Conservation (phyloP, 2,888 invertebrate species). For the Dioctria linearis region DNA sequence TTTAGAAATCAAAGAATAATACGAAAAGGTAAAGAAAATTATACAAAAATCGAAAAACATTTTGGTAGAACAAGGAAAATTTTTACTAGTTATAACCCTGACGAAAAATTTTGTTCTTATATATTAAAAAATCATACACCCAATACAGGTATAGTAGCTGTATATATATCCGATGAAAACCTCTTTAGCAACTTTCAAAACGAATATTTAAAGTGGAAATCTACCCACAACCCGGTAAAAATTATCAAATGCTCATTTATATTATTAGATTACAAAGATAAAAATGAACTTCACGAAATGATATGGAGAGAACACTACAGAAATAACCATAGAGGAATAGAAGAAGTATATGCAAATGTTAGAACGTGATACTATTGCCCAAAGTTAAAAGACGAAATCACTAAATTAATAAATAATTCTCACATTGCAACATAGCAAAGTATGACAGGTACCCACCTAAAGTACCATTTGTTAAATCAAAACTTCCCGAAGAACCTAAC, state of each 20-base stretch:
- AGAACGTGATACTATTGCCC: not conserved
- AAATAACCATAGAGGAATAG: conserved; percentile 24
- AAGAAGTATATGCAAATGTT: conserved; percentile 18
- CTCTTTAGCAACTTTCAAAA: not conserved
- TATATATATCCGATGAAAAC: not conserved
- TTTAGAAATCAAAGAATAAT: conserved; percentile 1
- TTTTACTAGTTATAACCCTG: not conserved
- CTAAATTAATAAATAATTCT: not conserved
- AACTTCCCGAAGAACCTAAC: too few relatives aligned
- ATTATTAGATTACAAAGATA: not conserved
- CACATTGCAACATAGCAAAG: too few relatives aligned
- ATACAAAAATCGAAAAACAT: not conserved
- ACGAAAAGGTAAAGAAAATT: not conserved
- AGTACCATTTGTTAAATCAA: too few relatives aligned
- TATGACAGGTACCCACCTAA: too few relatives aligned
- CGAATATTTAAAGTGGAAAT: not conserved
- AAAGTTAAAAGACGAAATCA: conserved; percentile 9
- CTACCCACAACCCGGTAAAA: not conserved
- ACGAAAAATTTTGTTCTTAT: not conserved
- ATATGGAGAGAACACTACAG: conserved; percentile 14
- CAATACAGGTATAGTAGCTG: conserved; percentile 6
- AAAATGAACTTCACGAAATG: not conserved
- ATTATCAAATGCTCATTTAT: not conserved
- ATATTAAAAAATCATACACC: conserved; percentile 31
- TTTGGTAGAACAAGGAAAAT: not conserved